Evolutionary conservation across 2,888 invertebrate genomes (phyloP).

Genomic region (Epinotia brunnichana): DNA sequence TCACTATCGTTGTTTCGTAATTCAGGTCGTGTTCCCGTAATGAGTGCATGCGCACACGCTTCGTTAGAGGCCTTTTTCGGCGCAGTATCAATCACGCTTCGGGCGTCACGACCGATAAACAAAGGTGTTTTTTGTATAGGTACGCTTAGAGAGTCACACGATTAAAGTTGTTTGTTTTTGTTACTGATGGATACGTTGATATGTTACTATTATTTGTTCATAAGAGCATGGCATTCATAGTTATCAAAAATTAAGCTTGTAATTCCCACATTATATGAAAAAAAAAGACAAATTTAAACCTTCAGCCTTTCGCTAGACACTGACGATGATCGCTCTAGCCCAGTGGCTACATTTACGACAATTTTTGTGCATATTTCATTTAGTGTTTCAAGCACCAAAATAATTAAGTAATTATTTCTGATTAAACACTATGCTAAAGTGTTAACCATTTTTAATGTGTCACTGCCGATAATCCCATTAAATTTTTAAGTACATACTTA

Average conservation of each 20-base stretch:
- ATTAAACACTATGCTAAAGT: too few relatives aligned
- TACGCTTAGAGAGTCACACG: conserved; percentile 34
- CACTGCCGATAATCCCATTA: too few relatives aligned
- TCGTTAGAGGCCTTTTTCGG: conserved; percentile 44
- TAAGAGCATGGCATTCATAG: too few relatives aligned
- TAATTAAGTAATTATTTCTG: too few relatives aligned
- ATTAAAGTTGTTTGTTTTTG: conserved; percentile 13
- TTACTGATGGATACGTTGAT: not conserved
- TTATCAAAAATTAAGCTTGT: not conserved
- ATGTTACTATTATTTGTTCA: not conserved
- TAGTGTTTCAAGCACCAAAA: too few relatives aligned
- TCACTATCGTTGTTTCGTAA: conserved; percentile 57
- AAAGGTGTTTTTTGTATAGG: conserved; percentile 38
- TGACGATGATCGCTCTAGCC: too few relatives aligned
- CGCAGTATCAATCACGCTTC: conserved; percentile 55
- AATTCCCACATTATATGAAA: not conserved
- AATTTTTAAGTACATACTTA: too few relatives aligned
- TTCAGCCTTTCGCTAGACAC: too few relatives aligned
- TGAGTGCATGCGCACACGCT: conserved; percentile 36
- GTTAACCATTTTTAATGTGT: too few relatives aligned
- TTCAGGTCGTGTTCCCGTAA: conserved; percentile 57
- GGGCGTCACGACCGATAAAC: conserved; percentile 42
- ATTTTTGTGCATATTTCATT: too few relatives aligned
- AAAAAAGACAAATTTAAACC: too few relatives aligned
- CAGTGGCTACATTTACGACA: too few relatives aligned